These are phyloP conservation scores for Psittacara wagleri DNA, from an alignment of 2,113 vertebrate genomes.

Conservation along the genomic window DNA sequence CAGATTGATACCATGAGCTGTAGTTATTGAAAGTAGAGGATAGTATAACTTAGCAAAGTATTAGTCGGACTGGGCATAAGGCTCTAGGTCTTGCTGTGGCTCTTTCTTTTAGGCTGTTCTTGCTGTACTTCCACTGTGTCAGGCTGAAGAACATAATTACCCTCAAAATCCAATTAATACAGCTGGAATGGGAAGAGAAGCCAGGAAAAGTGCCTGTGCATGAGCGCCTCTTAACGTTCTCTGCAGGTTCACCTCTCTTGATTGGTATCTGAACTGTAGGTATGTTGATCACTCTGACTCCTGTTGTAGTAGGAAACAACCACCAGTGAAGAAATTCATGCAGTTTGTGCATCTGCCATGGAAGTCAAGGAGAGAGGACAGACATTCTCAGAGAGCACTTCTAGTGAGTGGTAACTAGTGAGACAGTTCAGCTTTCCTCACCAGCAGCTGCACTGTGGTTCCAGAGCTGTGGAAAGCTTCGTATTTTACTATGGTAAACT, in stretches of 20 bases:
- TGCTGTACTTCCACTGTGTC: neutral
- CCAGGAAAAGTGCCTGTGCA: neutral
- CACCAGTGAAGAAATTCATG: neutral
- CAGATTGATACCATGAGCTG: neutral
- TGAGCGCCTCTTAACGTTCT: neutral
- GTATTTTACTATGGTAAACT: neutral
- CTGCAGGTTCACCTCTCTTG: neutral
- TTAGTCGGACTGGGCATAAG: neutral
- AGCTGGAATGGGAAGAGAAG: neutral
- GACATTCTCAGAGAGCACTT: neutral
- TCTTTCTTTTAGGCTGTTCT: neutral
- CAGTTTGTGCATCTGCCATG: neutral
- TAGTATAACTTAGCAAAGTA: neutral
- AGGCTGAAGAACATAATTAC: neutral
- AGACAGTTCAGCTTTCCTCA: neutral
- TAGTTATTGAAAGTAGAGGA: neutral
- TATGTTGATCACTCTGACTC: neutral
- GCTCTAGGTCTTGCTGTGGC: neutral
- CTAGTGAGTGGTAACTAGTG: neutral
- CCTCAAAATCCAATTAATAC: neutral
- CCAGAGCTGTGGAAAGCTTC: neutral
- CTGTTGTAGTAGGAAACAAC: neutral
- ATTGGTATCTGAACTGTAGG: neutral
- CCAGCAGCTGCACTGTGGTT: neutral
- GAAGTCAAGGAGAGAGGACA: neutral